Evolutionary conservation across 2,113 vertebrate genomes (phyloP).

Genomic region (Alethe diademata): DNA sequence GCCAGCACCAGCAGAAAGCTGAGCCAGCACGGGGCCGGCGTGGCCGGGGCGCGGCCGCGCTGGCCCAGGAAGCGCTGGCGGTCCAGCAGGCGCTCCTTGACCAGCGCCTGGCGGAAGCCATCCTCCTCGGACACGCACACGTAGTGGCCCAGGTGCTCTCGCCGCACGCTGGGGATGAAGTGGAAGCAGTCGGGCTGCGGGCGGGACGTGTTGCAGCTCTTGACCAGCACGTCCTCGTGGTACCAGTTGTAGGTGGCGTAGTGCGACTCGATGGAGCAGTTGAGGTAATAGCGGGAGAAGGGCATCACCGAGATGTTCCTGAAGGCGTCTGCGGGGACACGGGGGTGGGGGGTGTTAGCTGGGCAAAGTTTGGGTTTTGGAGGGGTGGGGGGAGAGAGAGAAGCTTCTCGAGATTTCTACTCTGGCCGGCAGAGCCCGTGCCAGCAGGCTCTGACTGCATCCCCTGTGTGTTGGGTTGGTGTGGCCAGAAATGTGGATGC

Average conservation of each 20-base stretch:
- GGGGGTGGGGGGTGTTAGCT: too few species aligned
- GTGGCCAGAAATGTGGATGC: too few species aligned
- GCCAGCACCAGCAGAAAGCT: background rate
- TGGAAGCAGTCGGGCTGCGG: constrained; percentile 67
- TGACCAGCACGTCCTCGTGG: constrained; percentile 58
- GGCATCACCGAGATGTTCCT: constrained; percentile 57
- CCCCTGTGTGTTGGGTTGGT: too few species aligned
- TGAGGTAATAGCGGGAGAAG: constrained; percentile 75
- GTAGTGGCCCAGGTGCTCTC: constrained; percentile 64
- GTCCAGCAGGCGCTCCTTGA: constrained; percentile 60
- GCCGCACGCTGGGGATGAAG: constrained; percentile 72
- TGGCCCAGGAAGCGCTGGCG: background rate
- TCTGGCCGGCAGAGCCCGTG: too few species aligned
- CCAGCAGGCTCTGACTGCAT: too few species aligned
- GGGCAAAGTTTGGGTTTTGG: too few species aligned
- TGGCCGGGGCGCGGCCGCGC: background rate
- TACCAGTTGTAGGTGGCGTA: constrained; percentile 75
- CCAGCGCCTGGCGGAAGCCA: constrained; percentile 57
- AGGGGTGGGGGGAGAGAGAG: too few species aligned
- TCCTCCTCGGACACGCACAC: constrained; percentile 72
- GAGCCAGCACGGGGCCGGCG: constrained; percentile 13
- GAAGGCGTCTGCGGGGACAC: background rate
- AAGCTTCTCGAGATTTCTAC: too few species aligned
- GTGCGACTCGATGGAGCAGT: constrained; percentile 75
- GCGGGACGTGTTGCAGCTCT: constrained; percentile 68